A percentile compares a stretch with the other conserved stretches of the same genome.
Evolutionary conservation across 1,140 invertebrate genomes (phyloP).

Genomic region (Leptestheria dahalacensis): DNA sequence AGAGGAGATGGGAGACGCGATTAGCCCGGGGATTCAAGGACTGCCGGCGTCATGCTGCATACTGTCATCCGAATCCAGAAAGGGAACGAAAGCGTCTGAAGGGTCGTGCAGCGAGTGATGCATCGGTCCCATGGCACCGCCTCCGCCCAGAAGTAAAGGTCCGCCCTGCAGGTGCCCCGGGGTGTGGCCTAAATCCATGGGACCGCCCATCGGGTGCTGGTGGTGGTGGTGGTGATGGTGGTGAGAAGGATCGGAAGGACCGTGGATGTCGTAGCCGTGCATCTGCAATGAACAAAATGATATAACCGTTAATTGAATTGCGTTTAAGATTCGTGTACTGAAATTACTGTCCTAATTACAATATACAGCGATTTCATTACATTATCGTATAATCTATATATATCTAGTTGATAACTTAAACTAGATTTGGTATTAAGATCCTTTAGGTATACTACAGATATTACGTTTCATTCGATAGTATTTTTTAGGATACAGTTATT

Average conservation of each 20-base stretch:
- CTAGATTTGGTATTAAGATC: too few species aligned
- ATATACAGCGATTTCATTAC: too few species aligned
- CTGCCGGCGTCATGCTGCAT: constrained; percentile 42
- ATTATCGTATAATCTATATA: too few species aligned
- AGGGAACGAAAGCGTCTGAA: constrained; percentile 75
- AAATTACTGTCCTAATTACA: too few species aligned
- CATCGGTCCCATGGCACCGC: not conserved
- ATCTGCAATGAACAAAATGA: constrained; percentile 42
- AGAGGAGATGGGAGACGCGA: too few species aligned
- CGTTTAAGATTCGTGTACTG: too few species aligned
- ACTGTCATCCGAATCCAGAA: constrained; percentile 63
- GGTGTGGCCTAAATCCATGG: constrained; percentile 25
- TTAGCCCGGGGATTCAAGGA: too few species aligned
- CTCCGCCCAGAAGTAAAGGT: not conserved
- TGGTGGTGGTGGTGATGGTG: constrained; percentile 26
- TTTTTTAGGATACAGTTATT: too few species aligned
- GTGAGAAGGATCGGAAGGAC: constrained; percentile 27
- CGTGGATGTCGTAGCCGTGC: constrained; percentile 65
- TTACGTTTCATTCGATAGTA: too few species aligned
- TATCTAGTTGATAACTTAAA: too few species aligned
- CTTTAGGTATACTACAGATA: too few species aligned
- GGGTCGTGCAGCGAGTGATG: constrained; percentile 47
- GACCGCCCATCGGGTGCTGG: constrained; percentile 29
- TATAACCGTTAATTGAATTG: not conserved
- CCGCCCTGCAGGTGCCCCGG: not conserved